Evolutionary conservation across 2,797 vertebrate genomes (phyloP).

Genomic region (Sciurus carolinensis): DNA sequence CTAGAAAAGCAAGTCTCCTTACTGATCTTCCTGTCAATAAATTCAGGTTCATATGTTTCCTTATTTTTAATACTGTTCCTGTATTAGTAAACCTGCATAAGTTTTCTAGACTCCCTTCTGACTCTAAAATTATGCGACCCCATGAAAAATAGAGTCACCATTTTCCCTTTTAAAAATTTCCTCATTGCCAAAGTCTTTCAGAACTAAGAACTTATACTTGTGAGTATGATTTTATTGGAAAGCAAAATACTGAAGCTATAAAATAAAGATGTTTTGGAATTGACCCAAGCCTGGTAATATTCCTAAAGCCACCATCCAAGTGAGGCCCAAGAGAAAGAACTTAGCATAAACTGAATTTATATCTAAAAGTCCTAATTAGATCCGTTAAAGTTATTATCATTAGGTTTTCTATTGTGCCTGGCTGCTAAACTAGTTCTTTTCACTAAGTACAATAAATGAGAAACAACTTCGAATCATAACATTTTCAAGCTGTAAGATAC

Average conservation of each 20-base stretch:
- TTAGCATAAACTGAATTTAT: slow-evolving; percentile 57
- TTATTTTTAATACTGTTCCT: slow-evolving; percentile 25
- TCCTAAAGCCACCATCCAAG: slow-evolving; percentile 45
- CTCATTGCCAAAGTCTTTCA: neutral
- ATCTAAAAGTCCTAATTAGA: slow-evolving; percentile 68
- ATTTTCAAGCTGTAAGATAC: slow-evolving; percentile 48
- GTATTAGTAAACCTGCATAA: neutral
- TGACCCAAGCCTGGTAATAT: slow-evolving; percentile 22
- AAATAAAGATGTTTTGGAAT: slow-evolving; percentile 60
- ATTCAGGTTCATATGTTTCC: neutral
- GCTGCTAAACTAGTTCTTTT: slow-evolving; percentile 56
- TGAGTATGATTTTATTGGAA: slow-evolving; percentile 10
- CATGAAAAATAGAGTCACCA: slow-evolving; percentile 37
- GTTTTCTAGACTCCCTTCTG: neutral
- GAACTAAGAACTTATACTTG: slow-evolving; percentile 16
- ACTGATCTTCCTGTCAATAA: neutral
- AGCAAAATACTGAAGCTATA: neutral
- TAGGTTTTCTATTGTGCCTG: slow-evolving; percentile 47
- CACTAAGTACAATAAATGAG: slow-evolving; percentile 62
- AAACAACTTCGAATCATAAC: slow-evolving; percentile 58
- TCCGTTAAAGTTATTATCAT: slow-evolving; percentile 56
- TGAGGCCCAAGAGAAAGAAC: slow-evolving; percentile 20
- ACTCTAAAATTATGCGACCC: neutral
- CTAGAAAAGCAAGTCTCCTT: neutral
- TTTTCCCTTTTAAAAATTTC: slow-evolving; percentile 22